Evolutionary conservation across 2,113 vertebrate species (phyloP).

Genomic region (Sterrhoptilus dennistouni): DNA sequence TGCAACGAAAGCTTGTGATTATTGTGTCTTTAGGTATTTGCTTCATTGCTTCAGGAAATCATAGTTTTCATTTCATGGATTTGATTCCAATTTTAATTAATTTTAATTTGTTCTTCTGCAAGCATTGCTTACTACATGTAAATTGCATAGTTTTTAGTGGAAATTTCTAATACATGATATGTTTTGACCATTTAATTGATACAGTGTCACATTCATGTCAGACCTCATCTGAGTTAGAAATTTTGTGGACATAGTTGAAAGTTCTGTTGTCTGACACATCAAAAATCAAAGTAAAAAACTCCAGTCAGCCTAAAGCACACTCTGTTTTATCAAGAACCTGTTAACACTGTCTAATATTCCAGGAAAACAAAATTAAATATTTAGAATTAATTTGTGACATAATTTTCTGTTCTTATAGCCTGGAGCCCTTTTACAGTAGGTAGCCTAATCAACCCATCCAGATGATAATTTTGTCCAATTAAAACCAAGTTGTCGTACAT

Average conservation of each 20-base stretch:
- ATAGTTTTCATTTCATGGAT: neutral
- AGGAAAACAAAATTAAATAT: conserved; percentile 20
- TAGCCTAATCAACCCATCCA: neutral
- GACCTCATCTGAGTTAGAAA: neutral
- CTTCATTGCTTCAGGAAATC: conserved; percentile 2
- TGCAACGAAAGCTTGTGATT: neutral
- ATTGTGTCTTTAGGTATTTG: neutral
- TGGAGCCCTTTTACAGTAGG: neutral
- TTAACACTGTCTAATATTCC: neutral
- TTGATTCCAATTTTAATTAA: conserved; percentile 29
- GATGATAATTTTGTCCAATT: neutral
- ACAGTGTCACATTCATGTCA: neutral
- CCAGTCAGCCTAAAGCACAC: neutral
- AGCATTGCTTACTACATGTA: neutral
- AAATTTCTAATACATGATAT: neutral
- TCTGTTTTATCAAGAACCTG: neutral
- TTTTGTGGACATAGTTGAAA: neutral
- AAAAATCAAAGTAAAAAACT: neutral
- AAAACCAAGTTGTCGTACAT: neutral
- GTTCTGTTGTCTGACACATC: neutral
- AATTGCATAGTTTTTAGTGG: neutral
- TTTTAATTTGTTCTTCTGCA: neutral
- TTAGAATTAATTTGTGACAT: neutral
- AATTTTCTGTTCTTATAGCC: neutral
- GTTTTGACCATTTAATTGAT: neutral